phyloP scores from a whole-genome alignment of 1,140 invertebrate species.

The Whitmania pigra region DNA sequence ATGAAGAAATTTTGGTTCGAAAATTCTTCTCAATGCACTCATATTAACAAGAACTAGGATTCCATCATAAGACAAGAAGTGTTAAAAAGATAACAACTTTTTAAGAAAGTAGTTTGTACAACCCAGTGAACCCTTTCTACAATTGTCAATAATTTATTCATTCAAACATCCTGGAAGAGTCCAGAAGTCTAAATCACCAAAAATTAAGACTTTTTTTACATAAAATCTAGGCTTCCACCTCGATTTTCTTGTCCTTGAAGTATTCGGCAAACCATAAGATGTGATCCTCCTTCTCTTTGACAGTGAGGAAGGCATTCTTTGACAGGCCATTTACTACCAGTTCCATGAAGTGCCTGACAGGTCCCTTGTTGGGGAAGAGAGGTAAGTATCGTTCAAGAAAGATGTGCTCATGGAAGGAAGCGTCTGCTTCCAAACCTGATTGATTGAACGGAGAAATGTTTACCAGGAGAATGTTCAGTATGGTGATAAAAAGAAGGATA shows the following conservation, averaged over 20 bases:
- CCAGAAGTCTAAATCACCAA: too few species aligned
- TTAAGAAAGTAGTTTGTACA: too few species aligned
- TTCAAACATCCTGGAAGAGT: too few species aligned
- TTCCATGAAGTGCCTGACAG: conserved; percentile 91
- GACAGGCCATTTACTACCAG: conserved; percentile 81
- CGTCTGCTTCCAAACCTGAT: conserved; percentile 50
- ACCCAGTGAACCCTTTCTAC: too few species aligned
- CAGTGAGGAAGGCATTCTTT: conserved; percentile 80
- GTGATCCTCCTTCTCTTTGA: conserved; percentile 73
- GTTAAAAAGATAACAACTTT: too few species aligned
- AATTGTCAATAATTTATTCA: too few species aligned
- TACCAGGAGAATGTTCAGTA: conserved; percentile 4
- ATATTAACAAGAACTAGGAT: too few species aligned
- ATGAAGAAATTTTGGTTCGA: too few species aligned
- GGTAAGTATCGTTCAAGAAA: conserved; percentile 70
- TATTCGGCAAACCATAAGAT: conserved; percentile 84
- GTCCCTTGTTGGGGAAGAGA: conserved; percentile 77
- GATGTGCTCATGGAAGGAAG: conserved; percentile 54
- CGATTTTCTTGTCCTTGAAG: conserved; percentile 57
- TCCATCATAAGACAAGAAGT: too few species aligned
- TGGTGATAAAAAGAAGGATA: conserved; percentile 8
- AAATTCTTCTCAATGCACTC: too few species aligned
- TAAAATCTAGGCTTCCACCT: conserved; percentile 34
- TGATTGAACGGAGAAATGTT: conserved; percentile 13
- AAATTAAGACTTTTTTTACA: too few species aligned